These are phyloP conservation scores for Echinometra lucunter DNA, from an alignment of 53 echinoderm and acorn worm species.

Conservation along the genomic window DNA sequence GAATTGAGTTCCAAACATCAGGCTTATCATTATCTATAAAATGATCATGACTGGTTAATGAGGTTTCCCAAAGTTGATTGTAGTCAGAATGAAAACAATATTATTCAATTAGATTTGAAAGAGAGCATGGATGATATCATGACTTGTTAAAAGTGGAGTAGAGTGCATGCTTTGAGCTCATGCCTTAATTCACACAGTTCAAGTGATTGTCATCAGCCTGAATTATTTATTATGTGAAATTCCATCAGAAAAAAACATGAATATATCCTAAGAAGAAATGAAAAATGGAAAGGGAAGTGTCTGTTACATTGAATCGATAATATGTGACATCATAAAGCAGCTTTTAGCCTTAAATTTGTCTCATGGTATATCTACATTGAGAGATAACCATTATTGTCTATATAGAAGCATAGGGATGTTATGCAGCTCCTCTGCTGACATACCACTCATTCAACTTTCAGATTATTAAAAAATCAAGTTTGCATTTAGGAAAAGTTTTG, in stretches of 20 bases:
- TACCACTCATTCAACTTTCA: neutral
- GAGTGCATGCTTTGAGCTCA: neutral
- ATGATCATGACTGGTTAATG: neutral
- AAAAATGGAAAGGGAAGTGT: too few relatives aligned
- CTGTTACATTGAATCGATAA: too few relatives aligned
- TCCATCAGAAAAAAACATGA: too few relatives aligned
- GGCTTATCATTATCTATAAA: neutral
- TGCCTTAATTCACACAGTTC: neutral
- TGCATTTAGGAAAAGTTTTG: neutral
- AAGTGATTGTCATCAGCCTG: neutral
- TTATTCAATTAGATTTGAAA: conserved; percentile 4
- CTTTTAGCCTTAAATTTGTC: too few relatives aligned
- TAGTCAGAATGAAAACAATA: conserved; percentile 4
- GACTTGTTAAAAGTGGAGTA: neutral
- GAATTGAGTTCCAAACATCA: neutral
- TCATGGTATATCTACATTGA: too few relatives aligned
- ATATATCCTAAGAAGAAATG: neutral
- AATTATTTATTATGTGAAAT: neutral
- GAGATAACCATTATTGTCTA: too few relatives aligned
- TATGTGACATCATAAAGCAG: too few relatives aligned
- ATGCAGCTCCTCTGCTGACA: neutral
- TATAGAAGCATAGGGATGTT: neutral
- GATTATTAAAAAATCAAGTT: neutral
- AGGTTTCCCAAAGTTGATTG: neutral
- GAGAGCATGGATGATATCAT: neutral